phyloP scores from a whole-genome alignment of 1,140 invertebrate species.

The Cotesia typhae region DNA sequence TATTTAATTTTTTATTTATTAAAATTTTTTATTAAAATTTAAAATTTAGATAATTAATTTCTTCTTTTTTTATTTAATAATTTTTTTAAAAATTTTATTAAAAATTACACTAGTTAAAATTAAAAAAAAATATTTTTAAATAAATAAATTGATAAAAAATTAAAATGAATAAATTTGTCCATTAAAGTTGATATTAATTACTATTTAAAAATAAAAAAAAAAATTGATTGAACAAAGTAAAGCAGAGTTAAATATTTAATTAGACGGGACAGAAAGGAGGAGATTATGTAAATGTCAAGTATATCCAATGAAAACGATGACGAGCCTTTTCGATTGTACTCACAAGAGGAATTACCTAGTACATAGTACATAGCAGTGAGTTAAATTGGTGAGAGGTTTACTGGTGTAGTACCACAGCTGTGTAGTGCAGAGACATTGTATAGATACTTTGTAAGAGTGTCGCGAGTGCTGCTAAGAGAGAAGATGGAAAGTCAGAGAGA shows the following conservation, averaged over 20 bases:
- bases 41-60: too few relatives aligned
- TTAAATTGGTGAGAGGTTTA: slow-evolving; percentile 13
- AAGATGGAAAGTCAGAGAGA: slow-evolving; percentile 7
- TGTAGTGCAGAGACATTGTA: background rate
- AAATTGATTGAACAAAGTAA: background rate
- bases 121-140: too few relatives aligned
- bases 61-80: too few relatives aligned
- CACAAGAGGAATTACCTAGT: background rate
- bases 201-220: background rate
- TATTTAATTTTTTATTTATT: too few relatives aligned
- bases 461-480: background rate
- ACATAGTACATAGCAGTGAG: background rate
- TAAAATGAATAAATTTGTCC: too few relatives aligned
- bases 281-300: background rate
- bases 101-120: too few relatives aligned
- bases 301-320: slow-evolving; percentile 6
- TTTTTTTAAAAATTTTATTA: too few relatives aligned
- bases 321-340: background rate
- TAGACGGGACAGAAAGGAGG: background rate
- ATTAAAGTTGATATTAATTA: too few relatives aligned
- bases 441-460: background rate
- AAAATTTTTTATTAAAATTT: too few relatives aligned
- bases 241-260: background rate
- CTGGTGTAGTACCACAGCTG: background rate
- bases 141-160: too few relatives aligned